Evolutionary conservation across 2,113 vertebrate species (phyloP).

Genomic region (Irena cyanogastra): DNA sequence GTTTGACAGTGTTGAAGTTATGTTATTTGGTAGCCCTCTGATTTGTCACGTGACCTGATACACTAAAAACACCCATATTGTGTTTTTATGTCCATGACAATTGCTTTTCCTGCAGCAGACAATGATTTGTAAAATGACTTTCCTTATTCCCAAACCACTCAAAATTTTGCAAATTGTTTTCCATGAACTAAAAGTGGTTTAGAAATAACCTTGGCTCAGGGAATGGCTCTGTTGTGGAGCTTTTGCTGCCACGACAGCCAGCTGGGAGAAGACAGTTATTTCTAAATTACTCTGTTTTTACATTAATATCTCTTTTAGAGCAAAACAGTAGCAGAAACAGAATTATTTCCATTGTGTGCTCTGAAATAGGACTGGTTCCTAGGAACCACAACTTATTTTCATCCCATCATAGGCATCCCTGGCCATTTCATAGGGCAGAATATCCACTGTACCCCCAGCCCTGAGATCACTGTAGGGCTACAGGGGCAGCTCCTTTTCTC

Average conservation of each 20-base stretch:
- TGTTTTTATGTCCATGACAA: slow-evolving; percentile 45
- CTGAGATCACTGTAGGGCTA: neutral
- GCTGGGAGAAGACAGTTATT: slow-evolving; percentile 57
- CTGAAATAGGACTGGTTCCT: neutral
- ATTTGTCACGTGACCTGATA: slow-evolving; percentile 50
- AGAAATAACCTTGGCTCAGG: slow-evolving; percentile 65
- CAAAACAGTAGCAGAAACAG: slow-evolving; percentile 51
- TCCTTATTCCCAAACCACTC: slow-evolving; percentile 66
- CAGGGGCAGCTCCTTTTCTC: neutral
- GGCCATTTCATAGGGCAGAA: neutral
- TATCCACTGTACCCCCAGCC: neutral
- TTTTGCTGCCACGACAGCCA: slow-evolving; percentile 38
- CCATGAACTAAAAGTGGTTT: slow-evolving; percentile 68
- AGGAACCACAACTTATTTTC: neutral
- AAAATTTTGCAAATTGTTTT: slow-evolving; percentile 70
- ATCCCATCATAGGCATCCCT: neutral
- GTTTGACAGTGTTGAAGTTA: slow-evolving; percentile 43
- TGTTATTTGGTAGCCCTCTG: slow-evolving; percentile 8
- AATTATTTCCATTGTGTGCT: neutral
- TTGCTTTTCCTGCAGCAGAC: slow-evolving; percentile 50
- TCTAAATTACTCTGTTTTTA: slow-evolving; percentile 70
- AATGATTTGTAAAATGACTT: slow-evolving; percentile 68
- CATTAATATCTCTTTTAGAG: slow-evolving; percentile 45
- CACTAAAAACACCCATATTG: neutral
- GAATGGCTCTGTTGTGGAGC: slow-evolving; percentile 18